These are phyloP conservation scores for Drosophila orena DNA, from an alignment of 1,140 invertebrate species.

Conservation along the genomic window DNA sequence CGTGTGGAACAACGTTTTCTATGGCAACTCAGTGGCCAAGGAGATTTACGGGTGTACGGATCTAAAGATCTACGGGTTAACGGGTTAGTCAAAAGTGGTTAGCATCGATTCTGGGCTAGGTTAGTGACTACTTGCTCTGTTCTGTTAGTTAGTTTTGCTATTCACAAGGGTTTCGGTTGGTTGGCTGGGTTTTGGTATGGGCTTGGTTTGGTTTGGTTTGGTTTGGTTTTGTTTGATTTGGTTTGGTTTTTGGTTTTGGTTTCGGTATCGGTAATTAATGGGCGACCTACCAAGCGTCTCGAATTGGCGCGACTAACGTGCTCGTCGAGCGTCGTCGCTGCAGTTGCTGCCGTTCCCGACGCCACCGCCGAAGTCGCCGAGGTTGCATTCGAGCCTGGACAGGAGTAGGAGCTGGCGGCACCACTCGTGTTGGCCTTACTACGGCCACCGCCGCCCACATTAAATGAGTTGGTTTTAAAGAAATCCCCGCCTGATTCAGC, in stretches of 20 bases:
- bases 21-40: conserved; percentile 14
- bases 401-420: conserved; percentile 56
- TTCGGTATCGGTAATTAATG: conserved; percentile 71
- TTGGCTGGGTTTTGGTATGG: conserved; percentile 25
- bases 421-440: conserved; percentile 58
- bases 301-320: conserved; percentile 84
- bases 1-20: conserved; percentile 74
- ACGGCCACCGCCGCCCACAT: conserved; percentile 66
- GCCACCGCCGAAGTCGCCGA: conserved; percentile 52
- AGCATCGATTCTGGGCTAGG: conserved; percentile 14
- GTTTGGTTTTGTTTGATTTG: conserved; percentile 32
- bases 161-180: conserved; percentile 30
- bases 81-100: conserved; percentile 9
- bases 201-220: conserved; percentile 27
- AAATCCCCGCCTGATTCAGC: conserved; percentile 90
- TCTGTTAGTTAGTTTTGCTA: conserved; percentile 27
- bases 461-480: conserved; percentile 91
- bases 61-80: conserved; percentile 4
- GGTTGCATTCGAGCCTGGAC: conserved; percentile 37
- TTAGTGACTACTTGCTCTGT: conserved; percentile 27
- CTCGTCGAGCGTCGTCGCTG: conserved; percentile 88
- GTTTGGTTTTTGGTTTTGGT: conserved; percentile 22
- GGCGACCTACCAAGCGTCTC: conserved; percentile 84
- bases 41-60: background rate
- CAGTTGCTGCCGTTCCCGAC: conserved; percentile 87